Percentiles rank a stretch among this genome's conserved stretches.
Conservation (phyloP, 2,888 invertebrate species). For the Ochropleura plecta region DNA sequence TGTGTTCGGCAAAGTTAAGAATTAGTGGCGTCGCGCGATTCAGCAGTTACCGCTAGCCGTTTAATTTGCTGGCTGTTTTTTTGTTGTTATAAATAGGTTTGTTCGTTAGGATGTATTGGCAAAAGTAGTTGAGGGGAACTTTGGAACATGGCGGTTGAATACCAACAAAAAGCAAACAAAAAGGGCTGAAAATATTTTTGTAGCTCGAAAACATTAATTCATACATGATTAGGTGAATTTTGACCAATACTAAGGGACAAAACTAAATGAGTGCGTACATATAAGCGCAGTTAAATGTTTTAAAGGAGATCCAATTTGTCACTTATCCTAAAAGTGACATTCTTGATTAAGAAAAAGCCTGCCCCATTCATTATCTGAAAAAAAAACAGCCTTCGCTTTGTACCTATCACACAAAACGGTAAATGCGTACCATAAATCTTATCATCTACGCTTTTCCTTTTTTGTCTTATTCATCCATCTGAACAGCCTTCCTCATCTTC, state of each 20-base stretch:
- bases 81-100: slow-evolving; percentile 44
- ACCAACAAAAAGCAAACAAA: not conserved
- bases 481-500: not conserved
- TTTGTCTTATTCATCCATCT: not conserved
- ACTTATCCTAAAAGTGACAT: not conserved
- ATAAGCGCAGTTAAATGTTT: not conserved
- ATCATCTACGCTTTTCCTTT: not conserved
- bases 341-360: not conserved
- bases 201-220: not conserved
- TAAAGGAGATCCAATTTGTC: not conserved
- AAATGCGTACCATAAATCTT: not conserved
- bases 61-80: slow-evolving; percentile 44
- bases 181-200: too few relatives aligned
- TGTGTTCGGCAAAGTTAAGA: slow-evolving; percentile 43
- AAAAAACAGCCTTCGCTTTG: not conserved
- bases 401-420: not conserved
- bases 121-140: slow-evolving; percentile 28
- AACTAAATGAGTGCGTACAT: not conserved
- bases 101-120: slow-evolving; percentile 39
- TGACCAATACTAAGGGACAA: not conserved
- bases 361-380: not conserved
- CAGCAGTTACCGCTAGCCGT: slow-evolving; percentile 28
- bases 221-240: not conserved
- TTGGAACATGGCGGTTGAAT: slow-evolving; percentile 14
- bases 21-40: slow-evolving; percentile 39